Conservation (phyloP, 2,888 invertebrate genomes). For the Sepiola atlantica region DNA sequence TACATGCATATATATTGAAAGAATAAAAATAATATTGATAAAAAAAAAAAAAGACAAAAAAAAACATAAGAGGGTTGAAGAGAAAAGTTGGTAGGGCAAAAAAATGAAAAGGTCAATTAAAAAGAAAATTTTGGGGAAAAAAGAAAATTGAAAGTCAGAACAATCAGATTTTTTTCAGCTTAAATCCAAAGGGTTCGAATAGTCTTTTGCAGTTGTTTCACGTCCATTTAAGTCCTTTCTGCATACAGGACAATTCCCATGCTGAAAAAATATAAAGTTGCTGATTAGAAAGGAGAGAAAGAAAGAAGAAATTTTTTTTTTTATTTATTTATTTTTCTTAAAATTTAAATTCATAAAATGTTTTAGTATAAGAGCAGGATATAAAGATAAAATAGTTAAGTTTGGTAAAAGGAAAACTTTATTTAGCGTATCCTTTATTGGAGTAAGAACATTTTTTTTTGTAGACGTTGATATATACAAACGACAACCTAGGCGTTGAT, state of each 20-base stretch:
- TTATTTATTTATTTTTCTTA: too few species aligned
- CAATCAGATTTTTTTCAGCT: conserved; percentile 20
- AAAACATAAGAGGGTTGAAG: not conserved
- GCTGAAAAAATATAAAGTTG: not conserved
- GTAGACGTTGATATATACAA: too few species aligned
- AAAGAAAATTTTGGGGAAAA: conserved; percentile 23
- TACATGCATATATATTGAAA: not conserved
- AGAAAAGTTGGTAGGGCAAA: not conserved
- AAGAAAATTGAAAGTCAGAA: conserved; percentile 37
- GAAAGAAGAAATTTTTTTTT: too few species aligned
- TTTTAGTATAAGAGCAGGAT: too few species aligned
- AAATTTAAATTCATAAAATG: too few species aligned
- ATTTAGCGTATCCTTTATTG: too few species aligned
- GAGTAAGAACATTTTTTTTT: too few species aligned
- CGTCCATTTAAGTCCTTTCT: conserved; percentile 45
- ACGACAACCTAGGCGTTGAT: too few species aligned
- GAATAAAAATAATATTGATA: not conserved
- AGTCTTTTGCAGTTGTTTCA: conserved; percentile 45
- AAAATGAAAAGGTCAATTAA: not conserved
- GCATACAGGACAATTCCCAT: conserved; percentile 45
- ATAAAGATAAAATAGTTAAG: too few species aligned
- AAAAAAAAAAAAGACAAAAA: not conserved
- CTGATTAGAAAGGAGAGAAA: too few species aligned
- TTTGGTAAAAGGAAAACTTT: too few species aligned
- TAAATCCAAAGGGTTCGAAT: conserved; percentile 37